Base-by-base conservation (phyloP, 2,797 vertebrate species). In the Chlorospingus semifuscus region DNA sequence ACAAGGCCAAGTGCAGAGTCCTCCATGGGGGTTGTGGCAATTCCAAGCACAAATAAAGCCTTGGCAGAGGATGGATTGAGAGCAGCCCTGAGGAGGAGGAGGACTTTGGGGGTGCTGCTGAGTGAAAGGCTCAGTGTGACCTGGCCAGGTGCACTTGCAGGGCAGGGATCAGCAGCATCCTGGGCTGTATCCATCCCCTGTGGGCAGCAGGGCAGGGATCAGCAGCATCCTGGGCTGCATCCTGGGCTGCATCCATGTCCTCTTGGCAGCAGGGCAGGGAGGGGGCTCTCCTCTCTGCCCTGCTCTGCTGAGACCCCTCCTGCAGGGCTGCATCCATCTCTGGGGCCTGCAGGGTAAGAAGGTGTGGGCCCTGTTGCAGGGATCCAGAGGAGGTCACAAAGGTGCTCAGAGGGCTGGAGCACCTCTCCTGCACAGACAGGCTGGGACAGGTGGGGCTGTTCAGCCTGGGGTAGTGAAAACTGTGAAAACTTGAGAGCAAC, bases 1-100 rank as follows among this genome's bases (percentile, higher is more conserved):
- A 1, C 37, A 71, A 24, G 23, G 50, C 50, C 44, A 16, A 14
- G 22, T 36, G 42, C 37, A 15, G 36, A 18, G 10, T 37, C 8
- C 32, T 29, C 27, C 27, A 5, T 0, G 0, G 9, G 32, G 26
- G 4, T 44, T 52, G 22, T 27, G 39, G 37, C 44, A 42, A 32
- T 75, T 42, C 50, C 36, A 42, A 42, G 36, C 49, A 32, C 17
- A 55, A 13, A 22, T 34, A 26, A 39, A 63, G 41, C 26, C 32
- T 42, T 42, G 9, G 7, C 3, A 10, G 37, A 15, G 66, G 6
- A 27, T 57, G n/a, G 34, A 22, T 20, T 61, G 29, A 22, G 8
- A n/a, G 19, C 19, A 42, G 23, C 37, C 12, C 44, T 42, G 27
- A 49, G 57, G 36, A 49, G 57, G 22, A 49, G 56, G 15, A 55